Conservation (phyloP, 2,113 vertebrate species). For the human region DNA sequence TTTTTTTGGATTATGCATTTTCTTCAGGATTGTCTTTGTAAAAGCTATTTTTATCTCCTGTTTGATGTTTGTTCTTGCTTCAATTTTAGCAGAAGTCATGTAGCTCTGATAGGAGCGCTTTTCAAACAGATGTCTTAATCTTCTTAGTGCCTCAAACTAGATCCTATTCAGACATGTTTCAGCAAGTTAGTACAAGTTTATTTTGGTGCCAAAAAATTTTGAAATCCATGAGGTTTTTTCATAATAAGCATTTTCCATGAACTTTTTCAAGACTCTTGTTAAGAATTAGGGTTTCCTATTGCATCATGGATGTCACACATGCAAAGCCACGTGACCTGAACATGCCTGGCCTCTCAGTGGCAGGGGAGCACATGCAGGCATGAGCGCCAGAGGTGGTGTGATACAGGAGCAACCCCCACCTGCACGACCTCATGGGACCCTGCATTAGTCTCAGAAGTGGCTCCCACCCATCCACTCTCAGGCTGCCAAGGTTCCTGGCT, state of each 20-base stretch:
- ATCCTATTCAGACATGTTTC: neutral
- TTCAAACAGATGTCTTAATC: neutral
- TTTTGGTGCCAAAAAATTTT: neutral
- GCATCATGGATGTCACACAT: rapidly evolving
- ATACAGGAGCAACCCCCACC: neutral
- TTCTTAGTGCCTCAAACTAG: neutral
- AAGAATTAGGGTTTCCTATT: rapidly evolving
- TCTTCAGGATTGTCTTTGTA: neutral
- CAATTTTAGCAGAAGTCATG: neutral
- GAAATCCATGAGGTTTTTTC: neutral
- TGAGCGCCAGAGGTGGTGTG: neutral
- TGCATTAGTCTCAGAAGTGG: rapidly evolving
- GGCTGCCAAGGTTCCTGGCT: neutral
- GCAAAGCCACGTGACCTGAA: neutral
- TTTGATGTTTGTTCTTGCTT: neutral
- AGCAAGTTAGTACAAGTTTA: neutral
- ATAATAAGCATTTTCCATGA: neutral
- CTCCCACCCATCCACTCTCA: neutral
- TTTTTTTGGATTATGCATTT: neutral
- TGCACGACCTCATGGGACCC: rapidly evolving
- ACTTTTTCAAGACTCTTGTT: neutral
- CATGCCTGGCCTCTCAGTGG: too few species aligned
- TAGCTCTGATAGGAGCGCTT: neutral
- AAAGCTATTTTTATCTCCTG: neutral
- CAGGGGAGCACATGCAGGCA: neutral